These are phyloP conservation scores for Pomatorhinus ruficollis DNA, from an alignment of 2,113 vertebrate genomes.

Conservation along the genomic window DNA sequence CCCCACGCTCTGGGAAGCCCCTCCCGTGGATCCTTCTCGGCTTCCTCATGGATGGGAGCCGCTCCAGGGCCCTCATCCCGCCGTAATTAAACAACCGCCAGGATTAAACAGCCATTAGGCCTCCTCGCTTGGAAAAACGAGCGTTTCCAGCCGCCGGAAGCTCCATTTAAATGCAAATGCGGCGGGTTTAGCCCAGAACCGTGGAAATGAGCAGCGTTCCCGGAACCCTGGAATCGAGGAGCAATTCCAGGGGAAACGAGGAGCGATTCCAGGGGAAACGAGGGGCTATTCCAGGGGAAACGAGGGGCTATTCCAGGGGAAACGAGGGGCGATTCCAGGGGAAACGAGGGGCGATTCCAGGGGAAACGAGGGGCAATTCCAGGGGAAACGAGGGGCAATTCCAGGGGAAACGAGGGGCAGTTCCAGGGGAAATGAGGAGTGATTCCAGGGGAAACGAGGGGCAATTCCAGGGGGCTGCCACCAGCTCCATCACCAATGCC, in stretches of 20 bases:
- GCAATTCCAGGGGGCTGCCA: not conserved
- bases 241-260: not conserved
- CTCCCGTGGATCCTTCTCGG: accelerated
- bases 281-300: too few species aligned
- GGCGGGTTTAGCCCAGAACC: not conserved
- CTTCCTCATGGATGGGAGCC: not conserved
- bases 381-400: too few species aligned
- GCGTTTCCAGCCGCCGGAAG: slow-evolving; percentile 73
- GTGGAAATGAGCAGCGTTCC: not conserved
- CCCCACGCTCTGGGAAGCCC: accelerated
- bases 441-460: too few species aligned
- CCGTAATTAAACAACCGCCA: slow-evolving; percentile 72
- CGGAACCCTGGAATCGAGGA: slow-evolving; percentile 43
- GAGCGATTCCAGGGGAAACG: too few species aligned
- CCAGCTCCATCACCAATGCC: not conserved
- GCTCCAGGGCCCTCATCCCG: slow-evolving; percentile 54
- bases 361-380: too few species aligned
- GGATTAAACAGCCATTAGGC: slow-evolving; percentile 43
- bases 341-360: too few species aligned
- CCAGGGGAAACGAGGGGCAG: too few species aligned
- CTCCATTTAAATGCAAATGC: slow-evolving; percentile 81
- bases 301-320: too few species aligned
- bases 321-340: too few species aligned
- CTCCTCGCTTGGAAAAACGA: slow-evolving; percentile 43
- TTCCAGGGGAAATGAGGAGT: too few species aligned